Evolutionary conservation across 2,888 invertebrate genomes (phyloP).

Genomic region (Ectemnius continuus): DNA sequence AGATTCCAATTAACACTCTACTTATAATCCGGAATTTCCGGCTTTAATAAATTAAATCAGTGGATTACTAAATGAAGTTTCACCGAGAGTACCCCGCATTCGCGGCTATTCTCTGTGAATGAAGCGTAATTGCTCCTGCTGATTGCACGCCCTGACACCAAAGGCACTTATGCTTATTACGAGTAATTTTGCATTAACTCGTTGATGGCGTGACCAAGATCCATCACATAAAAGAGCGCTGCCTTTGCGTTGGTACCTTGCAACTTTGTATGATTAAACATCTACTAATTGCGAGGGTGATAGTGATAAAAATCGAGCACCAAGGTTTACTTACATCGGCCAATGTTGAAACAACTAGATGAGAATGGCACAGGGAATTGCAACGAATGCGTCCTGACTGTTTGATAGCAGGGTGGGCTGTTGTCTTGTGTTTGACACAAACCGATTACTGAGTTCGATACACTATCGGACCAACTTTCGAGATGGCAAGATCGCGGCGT

Average conservation of each 20-base stretch:
- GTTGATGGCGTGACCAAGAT: background rate
- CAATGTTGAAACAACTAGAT: too few relatives aligned
- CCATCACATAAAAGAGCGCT: background rate
- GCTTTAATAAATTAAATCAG: background rate
- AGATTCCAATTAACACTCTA: conserved; percentile 1
- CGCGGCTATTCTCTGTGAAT: too few relatives aligned
- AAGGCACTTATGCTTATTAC: conserved; percentile 2
- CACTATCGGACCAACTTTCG: conserved; percentile 36
- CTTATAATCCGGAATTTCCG: background rate
- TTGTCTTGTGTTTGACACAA: conserved; percentile 9
- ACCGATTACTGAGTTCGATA: conserved; percentile 43
- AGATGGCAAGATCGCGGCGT: conserved; percentile 31
- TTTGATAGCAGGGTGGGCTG: background rate
- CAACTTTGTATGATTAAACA: background rate
- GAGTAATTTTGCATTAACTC: background rate
- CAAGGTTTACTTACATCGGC: background rate
- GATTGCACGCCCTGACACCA: background rate
- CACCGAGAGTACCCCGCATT: too few relatives aligned
- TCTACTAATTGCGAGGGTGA: background rate
- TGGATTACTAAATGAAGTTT: background rate
- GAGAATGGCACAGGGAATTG: background rate
- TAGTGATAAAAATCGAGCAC: background rate
- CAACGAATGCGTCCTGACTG: background rate
- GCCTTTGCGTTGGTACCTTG: background rate
- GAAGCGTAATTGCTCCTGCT: background rate